Evolutionary conservation across 2,113 vertebrate species (phyloP).

Genomic region (Oreochromis tanganicae): DNA sequence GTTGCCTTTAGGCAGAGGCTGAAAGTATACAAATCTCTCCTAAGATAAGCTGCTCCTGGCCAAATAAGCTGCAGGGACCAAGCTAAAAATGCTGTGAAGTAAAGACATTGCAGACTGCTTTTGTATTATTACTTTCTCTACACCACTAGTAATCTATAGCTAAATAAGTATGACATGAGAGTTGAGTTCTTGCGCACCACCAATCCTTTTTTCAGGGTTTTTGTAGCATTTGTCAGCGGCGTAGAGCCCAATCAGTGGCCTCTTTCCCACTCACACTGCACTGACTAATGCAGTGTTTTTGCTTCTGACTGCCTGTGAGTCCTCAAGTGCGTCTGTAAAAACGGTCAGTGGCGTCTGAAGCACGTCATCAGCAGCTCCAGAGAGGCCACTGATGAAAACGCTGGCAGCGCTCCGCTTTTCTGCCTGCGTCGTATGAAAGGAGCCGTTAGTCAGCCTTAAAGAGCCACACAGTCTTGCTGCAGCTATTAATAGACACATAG

Average conservation of each 20-base stretch:
- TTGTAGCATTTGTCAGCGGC: background rate
- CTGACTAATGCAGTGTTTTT: conserved; percentile 34
- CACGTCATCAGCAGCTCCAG: conserved; percentile 36
- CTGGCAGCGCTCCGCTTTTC: conserved; percentile 16
- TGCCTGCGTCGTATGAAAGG: conserved; percentile 20
- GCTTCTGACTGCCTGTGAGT: background rate
- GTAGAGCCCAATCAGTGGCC: background rate
- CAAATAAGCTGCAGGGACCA: background rate
- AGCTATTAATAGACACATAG: conserved; percentile 58
- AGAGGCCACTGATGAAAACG: conserved; percentile 46
- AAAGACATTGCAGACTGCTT: background rate
- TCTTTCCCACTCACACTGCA: conserved; percentile 1
- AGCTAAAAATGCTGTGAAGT: background rate
- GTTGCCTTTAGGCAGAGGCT: background rate
- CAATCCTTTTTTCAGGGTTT: background rate
- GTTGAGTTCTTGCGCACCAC: background rate
- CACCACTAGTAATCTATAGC: background rate
- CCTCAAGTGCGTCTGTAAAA: conserved; percentile 39
- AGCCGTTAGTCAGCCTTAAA: conserved; percentile 50
- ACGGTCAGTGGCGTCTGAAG: background rate
- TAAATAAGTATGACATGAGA: background rate
- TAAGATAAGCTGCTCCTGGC: background rate
- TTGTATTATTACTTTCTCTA: background rate
- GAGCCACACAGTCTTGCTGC: background rate
- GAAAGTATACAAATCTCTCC: background rate